Evolutionary conservation across 2,797 vertebrate genomes (phyloP).

Genomic region (Tamandua tetradactyla): DNA sequence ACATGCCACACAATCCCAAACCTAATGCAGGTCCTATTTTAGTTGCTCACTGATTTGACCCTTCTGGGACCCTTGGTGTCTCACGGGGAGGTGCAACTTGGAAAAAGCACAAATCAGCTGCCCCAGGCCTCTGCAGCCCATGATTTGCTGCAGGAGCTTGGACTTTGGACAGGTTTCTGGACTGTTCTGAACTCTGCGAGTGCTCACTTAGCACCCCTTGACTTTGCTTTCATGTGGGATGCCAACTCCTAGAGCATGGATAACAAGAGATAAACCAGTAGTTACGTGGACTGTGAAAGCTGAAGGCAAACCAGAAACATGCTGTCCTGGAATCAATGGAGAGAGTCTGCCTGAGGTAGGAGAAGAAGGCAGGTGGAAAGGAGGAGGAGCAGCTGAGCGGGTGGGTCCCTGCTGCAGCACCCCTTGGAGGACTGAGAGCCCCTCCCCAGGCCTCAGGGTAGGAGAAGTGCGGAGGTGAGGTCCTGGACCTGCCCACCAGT

Average conservation of each 20-base stretch:
- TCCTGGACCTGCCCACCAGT: rapidly evolving
- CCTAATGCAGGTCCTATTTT: neutral
- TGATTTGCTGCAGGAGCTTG: neutral
- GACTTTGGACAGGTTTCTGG: slow-evolving; percentile 16
- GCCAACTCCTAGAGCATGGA: neutral
- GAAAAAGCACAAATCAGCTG: neutral
- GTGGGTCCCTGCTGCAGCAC: neutral
- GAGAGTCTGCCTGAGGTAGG: neutral
- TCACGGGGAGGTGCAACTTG: neutral
- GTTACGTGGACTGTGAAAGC: neutral
- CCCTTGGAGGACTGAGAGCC: neutral
- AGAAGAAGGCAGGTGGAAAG: neutral
- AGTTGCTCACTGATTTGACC: neutral
- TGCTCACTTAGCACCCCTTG: neutral
- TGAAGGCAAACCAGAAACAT: neutral
- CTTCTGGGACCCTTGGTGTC: neutral
- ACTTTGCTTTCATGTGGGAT: rapidly evolving
- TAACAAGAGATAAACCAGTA: neutral
- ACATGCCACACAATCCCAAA: neutral
- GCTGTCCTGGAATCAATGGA: neutral
- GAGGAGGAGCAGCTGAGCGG: neutral
- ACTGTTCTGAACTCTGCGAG: neutral
- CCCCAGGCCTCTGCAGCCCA: neutral
- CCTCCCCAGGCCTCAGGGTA: neutral
- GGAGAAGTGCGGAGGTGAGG: neutral